These are phyloP conservation scores for Spialia ferax DNA, from an alignment of 2,888 invertebrate species.

Conservation along the genomic window DNA sequence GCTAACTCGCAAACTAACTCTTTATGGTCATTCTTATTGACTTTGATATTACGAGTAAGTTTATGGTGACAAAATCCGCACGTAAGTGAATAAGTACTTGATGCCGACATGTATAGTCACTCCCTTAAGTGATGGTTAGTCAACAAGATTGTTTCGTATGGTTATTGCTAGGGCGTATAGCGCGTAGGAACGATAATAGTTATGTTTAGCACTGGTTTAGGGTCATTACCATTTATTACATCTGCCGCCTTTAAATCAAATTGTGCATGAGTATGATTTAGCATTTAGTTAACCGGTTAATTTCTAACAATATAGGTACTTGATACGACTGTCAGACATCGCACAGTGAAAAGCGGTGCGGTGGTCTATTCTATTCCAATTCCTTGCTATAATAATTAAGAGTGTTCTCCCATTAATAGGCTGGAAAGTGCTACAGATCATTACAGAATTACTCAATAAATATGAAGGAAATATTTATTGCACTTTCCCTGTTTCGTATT, in stretches of 20 bases:
- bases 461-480: too few relatives aligned
- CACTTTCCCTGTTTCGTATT: too few relatives aligned
- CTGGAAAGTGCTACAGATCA: too few relatives aligned
- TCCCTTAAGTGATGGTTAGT: conserved; percentile 34
- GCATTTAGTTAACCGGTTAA: conserved; percentile 19
- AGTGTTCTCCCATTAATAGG: too few relatives aligned
- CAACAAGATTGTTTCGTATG: conserved; percentile 37
- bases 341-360: too few relatives aligned
- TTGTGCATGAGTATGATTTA: conserved; percentile 25
- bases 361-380: too few relatives aligned
- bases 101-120: conserved; percentile 14
- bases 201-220: conserved; percentile 38
- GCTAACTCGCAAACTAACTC: too few relatives aligned
- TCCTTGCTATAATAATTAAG: too few relatives aligned
- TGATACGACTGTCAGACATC: not conserved
- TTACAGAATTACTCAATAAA: too few relatives aligned
- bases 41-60: not conserved
- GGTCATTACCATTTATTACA: conserved; percentile 38
- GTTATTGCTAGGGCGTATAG: conserved; percentile 37
- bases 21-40: not conserved
- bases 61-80: not conserved
- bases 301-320: not conserved
- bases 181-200: conserved; percentile 38
- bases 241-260: conserved; percentile 29
- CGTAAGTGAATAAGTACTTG: not conserved